A percentile compares a stretch with the other conserved stretches of the same genome.
Evolutionary conservation across 1,140 invertebrate genomes (phyloP).

Genomic region (Drosophila varians): DNA sequence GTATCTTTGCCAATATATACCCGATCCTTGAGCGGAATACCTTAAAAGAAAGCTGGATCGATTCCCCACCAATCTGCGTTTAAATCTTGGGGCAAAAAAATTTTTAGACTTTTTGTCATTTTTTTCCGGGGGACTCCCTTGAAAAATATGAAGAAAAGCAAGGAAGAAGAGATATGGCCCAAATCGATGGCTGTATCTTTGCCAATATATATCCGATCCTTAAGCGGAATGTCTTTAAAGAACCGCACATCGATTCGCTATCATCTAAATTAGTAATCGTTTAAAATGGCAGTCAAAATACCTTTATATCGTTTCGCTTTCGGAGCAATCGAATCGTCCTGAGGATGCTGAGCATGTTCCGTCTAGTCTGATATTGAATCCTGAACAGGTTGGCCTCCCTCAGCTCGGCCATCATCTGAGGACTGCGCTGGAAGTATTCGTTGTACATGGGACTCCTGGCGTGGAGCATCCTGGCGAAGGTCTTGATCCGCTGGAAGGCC

Average conservation of each 20-base stretch:
- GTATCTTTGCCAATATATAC: too few species aligned
- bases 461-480: conserved; percentile 67
- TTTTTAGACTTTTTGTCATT: too few species aligned
- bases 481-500: conserved; percentile 25
- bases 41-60: too few species aligned
- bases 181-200: neutral
- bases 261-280: neutral
- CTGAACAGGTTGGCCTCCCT: conserved; percentile 54
- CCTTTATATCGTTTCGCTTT: conserved; percentile 34
- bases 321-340: conserved; percentile 45
- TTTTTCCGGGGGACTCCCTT: too few species aligned
- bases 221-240: neutral
- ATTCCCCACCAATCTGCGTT: too few species aligned
- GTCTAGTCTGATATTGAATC: conserved; percentile 73
- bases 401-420: conserved; percentile 2
- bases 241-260: neutral
- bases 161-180: too few species aligned
- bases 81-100: too few species aligned
- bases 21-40: too few species aligned
- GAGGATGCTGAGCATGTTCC: conserved; percentile 71
- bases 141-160: too few species aligned
- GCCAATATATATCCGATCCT: neutral
- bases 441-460: conserved; percentile 71
- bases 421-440: conserved; percentile 26
- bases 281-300: conserved; percentile 7